Evolutionary conservation across 2,888 invertebrate species (phyloP), one percentile per base, ranked within the genome.

Genomic region (Callosobruchus maculatus): DNA sequence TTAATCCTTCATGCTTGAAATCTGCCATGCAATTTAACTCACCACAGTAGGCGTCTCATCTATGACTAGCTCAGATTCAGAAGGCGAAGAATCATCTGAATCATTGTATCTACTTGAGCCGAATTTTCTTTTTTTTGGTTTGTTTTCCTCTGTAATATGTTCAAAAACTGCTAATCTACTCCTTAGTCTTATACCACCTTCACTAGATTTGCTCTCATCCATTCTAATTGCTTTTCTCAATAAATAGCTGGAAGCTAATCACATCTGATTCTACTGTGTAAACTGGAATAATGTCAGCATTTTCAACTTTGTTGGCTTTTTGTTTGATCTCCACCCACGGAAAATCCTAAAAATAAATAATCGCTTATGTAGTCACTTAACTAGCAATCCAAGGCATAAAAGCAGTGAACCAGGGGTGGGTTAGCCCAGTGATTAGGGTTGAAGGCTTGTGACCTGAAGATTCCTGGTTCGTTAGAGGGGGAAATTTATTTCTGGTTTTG

Each of bases 251-350:
- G 71, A 87, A 74, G 49, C 80, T 83, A 74, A 89, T 80, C 78
- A 85, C 83, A 78, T 88, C 85, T 9, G 85, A 86, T 74, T 87
- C 84, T 26, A 89, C 77, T 67, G 84, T 86, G 78, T 88, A 85
- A 49, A 90, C 67, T 26, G 90, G 90, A 13, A 89, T 79, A 72
- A 90, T 85, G 71, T 85, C 84, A 70, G 84, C 80, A 72, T 82
- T 80, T 67, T 79, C 73, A 71, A 85, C 81, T 71, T 81, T 78
- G 67, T 73, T 73, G 21, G 81, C 79, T 30, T 79, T 79, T 75
- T 84, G 82, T 75, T 84, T 81, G 20, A 86, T 79, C 78, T 84
- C 83, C 68, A 89, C 85, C 89, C 89, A 89, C 22, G 89, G 88
- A 83, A 89, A 90, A 79, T 87, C 79, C 88, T 88, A 77, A 69